Percentiles rank a stretch among this genome's conserved stretches.
phyloP scores from a whole-genome alignment of 92 coral and sea anemone species.

The Parazoanthus swiftii region DNA sequence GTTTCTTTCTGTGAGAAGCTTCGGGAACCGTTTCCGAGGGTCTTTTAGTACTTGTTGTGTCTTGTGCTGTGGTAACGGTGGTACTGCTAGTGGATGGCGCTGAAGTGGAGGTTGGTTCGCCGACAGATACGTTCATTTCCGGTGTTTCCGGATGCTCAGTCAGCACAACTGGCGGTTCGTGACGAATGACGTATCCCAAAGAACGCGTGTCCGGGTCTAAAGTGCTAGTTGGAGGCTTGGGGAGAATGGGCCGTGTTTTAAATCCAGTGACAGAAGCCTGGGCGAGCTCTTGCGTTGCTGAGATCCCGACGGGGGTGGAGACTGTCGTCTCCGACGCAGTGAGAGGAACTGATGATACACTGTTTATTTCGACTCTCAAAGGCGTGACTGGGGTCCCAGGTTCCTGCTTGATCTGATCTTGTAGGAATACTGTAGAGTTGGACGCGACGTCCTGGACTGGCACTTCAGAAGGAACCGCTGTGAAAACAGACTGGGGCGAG shows the following conservation, averaged over 20 bases:
- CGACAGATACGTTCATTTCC: not conserved
- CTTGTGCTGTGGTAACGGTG: not conserved
- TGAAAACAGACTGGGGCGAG: conserved; percentile 10
- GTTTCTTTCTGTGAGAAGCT: conserved; percentile 49
- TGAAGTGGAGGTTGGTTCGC: not conserved
- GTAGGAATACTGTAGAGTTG: not conserved
- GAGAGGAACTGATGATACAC: not conserved
- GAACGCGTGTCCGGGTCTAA: conserved; percentile 28
- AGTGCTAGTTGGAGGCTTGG: conserved; percentile 23
- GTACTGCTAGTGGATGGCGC: not conserved
- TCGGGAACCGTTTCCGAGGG: not conserved
- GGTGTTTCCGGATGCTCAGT: conserved; percentile 24
- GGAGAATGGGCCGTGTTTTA: conserved; percentile 32
- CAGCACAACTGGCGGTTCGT: conserved; percentile 38
- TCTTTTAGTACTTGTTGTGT: not conserved
- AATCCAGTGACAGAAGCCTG: conserved; percentile 23
- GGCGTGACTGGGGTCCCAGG: conserved; percentile 6
- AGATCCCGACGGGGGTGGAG: not conserved
- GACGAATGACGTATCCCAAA: conserved; percentile 36
- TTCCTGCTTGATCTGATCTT: conserved; percentile 35
- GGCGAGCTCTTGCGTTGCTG: conserved; percentile 29
- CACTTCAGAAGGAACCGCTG: conserved; percentile 10
- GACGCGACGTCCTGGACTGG: conserved; percentile 8
- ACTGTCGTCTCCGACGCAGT: not conserved
- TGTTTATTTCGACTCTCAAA: conserved; percentile 1